phyloP scores from a whole-genome alignment of 2,888 invertebrate species.

The Entomobrya multifasciata region DNA sequence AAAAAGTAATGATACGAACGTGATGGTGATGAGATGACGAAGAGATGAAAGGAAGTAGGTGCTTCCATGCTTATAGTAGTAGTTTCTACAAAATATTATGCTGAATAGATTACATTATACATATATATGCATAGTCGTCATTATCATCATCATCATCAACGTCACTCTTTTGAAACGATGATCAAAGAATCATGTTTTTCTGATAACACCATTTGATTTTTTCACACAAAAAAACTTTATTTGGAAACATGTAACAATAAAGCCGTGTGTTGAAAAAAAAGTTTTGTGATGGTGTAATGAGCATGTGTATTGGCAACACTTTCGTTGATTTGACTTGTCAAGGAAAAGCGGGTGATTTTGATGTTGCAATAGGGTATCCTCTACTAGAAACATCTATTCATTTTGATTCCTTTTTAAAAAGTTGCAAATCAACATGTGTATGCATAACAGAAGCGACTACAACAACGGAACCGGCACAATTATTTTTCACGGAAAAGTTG shows the following conservation, averaged over 20 bases:
- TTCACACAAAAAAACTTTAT: not conserved
- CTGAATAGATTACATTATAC: not conserved
- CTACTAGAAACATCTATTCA: not conserved
- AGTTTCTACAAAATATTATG: not conserved
- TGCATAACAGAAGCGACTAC: not conserved
- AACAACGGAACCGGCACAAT: constrained; percentile 13
- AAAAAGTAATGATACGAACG: no score
- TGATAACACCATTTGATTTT: constrained; percentile 17
- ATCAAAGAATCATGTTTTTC: constrained; percentile 21
- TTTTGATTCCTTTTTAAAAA: not conserved
- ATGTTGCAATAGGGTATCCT: not conserved
- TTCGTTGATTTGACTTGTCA: constrained; percentile 36
- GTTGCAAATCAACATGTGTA: not conserved
- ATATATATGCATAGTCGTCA: not conserved
- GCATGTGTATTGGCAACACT: constrained; percentile 36
- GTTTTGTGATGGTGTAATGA: constrained; percentile 38
- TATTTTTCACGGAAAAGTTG: constrained; percentile 20
- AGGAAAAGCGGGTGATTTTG: not conserved
- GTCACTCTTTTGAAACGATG: constrained; percentile 2
- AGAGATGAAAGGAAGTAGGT: constrained; percentile 22
- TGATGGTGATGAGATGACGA: not conserved
- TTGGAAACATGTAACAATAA: constrained; percentile 16
- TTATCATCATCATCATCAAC: no score
- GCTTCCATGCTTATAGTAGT: not conserved
- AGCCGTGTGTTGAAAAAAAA: constrained; percentile 29